Conservation (phyloP, 53 echinoderm and acorn worm species). For the Pentamera pediparva region DNA sequence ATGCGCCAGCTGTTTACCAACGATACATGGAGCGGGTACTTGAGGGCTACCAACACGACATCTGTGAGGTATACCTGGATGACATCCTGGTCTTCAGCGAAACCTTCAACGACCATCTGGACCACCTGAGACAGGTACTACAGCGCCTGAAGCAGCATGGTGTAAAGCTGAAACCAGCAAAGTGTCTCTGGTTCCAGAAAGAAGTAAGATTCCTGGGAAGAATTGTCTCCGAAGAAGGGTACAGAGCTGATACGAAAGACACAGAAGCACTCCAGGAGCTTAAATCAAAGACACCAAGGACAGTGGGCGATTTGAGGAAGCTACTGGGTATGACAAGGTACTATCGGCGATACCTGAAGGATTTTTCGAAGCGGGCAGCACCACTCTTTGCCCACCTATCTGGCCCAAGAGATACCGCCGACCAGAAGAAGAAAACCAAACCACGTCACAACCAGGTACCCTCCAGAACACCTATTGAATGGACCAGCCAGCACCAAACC, state of each 20-base stretch:
- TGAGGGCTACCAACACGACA: not conserved
- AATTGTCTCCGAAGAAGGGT: slow-evolving; percentile 27
- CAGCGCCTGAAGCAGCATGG: slow-evolving; percentile 29
- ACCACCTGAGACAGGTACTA: slow-evolving; percentile 35
- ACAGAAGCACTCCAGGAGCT: not conserved
- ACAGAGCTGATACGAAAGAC: slow-evolving; percentile 36
- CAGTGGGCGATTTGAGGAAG: slow-evolving; percentile 42
- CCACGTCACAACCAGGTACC: slow-evolving; percentile 14
- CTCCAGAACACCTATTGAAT: slow-evolving; percentile 29
- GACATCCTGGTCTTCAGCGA: slow-evolving; percentile 42
- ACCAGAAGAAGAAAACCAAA: too few relatives aligned
- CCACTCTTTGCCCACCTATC: not conserved
- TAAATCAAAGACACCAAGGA: slow-evolving; percentile 8
- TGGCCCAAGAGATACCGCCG: not conserved
- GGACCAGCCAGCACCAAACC: slow-evolving; percentile 22
- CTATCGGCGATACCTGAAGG: slow-evolving; percentile 27
- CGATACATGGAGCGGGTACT: slow-evolving; percentile 39
- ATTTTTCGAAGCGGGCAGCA: slow-evolving; percentile 6
- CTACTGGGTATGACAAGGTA: slow-evolving; percentile 38
- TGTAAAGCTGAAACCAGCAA: slow-evolving; percentile 42
- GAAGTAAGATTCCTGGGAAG: slow-evolving; percentile 46
- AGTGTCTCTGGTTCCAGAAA: slow-evolving; percentile 42
- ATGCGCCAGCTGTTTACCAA: slow-evolving; percentile 50
- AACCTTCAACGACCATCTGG: slow-evolving; percentile 45
- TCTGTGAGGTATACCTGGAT: slow-evolving; percentile 31